Base-by-base conservation (phyloP, 2,888 invertebrate species). In the Sceliomorpha sp. region DNA sequence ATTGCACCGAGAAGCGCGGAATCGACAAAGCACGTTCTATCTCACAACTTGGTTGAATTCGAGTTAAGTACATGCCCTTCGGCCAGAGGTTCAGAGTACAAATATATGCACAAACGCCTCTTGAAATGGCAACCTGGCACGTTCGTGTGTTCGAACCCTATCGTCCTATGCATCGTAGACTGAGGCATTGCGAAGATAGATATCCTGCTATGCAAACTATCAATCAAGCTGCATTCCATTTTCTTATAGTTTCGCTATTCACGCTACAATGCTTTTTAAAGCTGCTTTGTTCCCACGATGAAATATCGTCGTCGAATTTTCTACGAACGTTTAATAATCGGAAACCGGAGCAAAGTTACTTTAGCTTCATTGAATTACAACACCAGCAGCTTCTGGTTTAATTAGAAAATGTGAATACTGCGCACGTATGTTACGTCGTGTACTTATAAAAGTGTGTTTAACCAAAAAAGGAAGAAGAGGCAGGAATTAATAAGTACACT, bases 61-160 rank as follows among this genome's bases (percentile, higher is more conserved):
- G 55, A 63, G 48, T 55, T 56, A 55, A 64, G 50, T 64, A 44
- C 55, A 50, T 64, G 63, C 58, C 45, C 53, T 14, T 26, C 47
- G 50, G 58, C 51, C 51, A 58, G 53, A 51, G 51, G 32, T 39
- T 50, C 32, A n/a, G 47, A 66, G 58, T 51, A 66, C 58, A 66
- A 58, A 58, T 66, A 51, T 51, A 58, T 56, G 42, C 56, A 45
- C 51, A 62, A 62, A 62, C 53, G 62, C 51, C 62, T 62, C 53
- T 53, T 53, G 31, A 26, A 62, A 53, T 45, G 31, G 45, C 32
- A 62, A 24, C 44, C 8, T 51, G 31, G 32, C 45, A 40, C 12
- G 51, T 53, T 47, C 53, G 31, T 48, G 24, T 17, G 24, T 50
- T 44, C 44, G 20, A 51, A 45, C 42, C 24, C 44, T 37, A 36